A percentile compares a stretch with the other conserved stretches of the same genome.
phyloP scores from a whole-genome alignment of 2,113 vertebrate species.

The Sclerurus mexicanus region DNA sequence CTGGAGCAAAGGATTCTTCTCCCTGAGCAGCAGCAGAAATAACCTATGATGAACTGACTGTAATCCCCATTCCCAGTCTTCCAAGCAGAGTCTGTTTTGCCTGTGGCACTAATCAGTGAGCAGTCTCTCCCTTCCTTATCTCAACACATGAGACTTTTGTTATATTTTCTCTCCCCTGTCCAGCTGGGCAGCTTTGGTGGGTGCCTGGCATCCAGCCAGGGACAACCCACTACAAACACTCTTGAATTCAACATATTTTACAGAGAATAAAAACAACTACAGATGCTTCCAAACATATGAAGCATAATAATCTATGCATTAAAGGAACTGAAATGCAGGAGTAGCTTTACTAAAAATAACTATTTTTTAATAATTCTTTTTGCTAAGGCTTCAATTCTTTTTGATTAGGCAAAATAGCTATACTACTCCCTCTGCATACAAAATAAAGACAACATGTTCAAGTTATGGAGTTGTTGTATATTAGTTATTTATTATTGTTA shows the following conservation, averaged over 20 bases:
- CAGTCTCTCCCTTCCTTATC: not conserved
- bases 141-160: not conserved
- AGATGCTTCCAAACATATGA: not conserved
- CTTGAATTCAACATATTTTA: not conserved
- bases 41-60: not conserved
- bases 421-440: not conserved
- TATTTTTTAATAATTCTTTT: not conserved
- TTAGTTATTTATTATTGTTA: not conserved
- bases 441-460: not conserved
- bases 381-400: not conserved
- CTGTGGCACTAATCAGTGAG: not conserved
- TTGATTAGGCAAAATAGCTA: not conserved
- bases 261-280: not conserved
- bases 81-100: fast-evolving
- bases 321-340: not conserved
- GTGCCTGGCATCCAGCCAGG: not conserved
- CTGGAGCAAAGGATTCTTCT: not conserved
- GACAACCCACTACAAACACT: not conserved
- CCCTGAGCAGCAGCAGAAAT: not conserved
- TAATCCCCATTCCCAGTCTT: not conserved
- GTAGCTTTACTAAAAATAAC: not conserved
- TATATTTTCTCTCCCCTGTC: not conserved
- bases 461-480: not conserved
- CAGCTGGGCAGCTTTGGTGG: not conserved
- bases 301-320: not conserved